These are phyloP conservation scores for Lutjanus campechanus DNA, from an alignment of 2,797 vertebrate genomes.

Conservation along the genomic window DNA sequence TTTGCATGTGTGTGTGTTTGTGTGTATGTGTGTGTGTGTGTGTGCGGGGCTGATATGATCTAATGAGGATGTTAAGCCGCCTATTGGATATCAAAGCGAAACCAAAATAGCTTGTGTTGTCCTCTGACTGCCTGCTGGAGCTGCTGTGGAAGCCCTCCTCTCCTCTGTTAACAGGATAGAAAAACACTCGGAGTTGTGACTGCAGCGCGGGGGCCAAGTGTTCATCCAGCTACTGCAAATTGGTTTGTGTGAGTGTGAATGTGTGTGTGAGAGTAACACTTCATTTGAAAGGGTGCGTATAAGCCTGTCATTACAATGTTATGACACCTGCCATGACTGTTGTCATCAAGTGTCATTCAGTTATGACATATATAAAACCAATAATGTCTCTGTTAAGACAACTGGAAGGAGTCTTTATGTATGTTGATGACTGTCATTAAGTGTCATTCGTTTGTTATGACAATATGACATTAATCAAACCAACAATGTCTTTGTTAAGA, in stretches of 20 bases:
- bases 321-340: too few relatives aligned
- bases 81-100: slow-evolving; percentile 77
- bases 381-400: too few relatives aligned
- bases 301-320: too few relatives aligned
- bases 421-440: too few relatives aligned
- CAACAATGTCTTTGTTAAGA: too few relatives aligned
- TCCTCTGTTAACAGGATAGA: slow-evolving; percentile 67
- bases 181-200: slow-evolving; percentile 61
- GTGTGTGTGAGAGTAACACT: slow-evolving; percentile 3
- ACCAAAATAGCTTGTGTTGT: slow-evolving; percentile 72
- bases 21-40: slow-evolving; percentile 5
- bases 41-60: slow-evolving; percentile 61
- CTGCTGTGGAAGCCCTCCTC: slow-evolving; percentile 60
- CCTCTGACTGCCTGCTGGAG: slow-evolving; percentile 61
- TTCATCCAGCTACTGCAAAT: slow-evolving; percentile 54
- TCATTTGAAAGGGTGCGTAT: background rate
- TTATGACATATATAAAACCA: too few relatives aligned
- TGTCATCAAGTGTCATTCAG: too few relatives aligned
- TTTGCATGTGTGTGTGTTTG: slow-evolving; percentile 7
- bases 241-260: slow-evolving; percentile 31
- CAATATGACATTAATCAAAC: too few relatives aligned
- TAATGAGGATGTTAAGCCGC: slow-evolving; percentile 77
- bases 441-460: too few relatives aligned
- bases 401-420: too few relatives aligned
- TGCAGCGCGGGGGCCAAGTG: slow-evolving; percentile 57